A percentile compares a stretch with the other conserved stretches of the same genome.
These are phyloP conservation scores for Fringilla coelebs DNA, from an alignment of 2,797 vertebrate species.

Conservation along the genomic window DNA sequence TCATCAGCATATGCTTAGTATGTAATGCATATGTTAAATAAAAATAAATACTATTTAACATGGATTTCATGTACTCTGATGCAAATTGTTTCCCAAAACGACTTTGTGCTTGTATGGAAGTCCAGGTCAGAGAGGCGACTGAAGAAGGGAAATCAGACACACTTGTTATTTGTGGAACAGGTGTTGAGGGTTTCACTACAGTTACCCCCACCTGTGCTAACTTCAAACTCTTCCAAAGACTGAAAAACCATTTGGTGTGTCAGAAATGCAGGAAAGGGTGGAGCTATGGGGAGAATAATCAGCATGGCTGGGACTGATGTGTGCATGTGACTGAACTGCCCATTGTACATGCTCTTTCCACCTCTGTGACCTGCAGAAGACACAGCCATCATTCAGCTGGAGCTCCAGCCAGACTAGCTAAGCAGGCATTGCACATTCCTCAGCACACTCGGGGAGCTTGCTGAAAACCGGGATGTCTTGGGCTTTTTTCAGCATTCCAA, in stretches of 20 bases:
- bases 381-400: background rate
- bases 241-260: background rate
- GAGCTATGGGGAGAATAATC: background rate
- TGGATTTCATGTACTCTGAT: background rate
- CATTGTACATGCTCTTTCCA: background rate
- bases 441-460: background rate
- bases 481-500: background rate
- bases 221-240: background rate
- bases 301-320: fast-evolving
- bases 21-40: background rate
- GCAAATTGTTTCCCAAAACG: background rate
- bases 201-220: background rate
- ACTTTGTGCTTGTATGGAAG: background rate
- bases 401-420: background rate
- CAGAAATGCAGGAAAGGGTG: background rate
- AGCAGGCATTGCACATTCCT: background rate
- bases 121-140: background rate
- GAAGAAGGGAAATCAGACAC: background rate
- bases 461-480: background rate
- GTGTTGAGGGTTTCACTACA: background rate
- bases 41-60: background rate
- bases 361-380: background rate
- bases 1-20: background rate
- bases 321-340: background rate
- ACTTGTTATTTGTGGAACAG: background rate